These are phyloP conservation scores for Cryptomyrus ogoouensis DNA, from an alignment of 2,113 vertebrate species.

Conservation along the genomic window DNA sequence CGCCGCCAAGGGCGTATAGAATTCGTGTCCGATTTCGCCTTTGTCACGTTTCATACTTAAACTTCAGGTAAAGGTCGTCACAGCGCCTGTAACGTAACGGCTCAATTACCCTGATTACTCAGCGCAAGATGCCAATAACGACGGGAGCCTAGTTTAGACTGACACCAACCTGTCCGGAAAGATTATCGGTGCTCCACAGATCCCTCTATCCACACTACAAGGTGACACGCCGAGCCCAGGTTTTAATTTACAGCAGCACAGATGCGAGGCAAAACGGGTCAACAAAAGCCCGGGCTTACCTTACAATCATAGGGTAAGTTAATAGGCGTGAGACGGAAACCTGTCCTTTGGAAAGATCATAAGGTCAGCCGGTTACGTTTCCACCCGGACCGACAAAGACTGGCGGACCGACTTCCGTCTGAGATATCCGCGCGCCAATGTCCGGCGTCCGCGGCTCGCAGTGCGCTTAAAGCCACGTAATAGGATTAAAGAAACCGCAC, in stretches of 20 bases:
- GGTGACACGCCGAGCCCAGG: background rate
- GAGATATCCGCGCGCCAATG: background rate
- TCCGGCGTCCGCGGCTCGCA: background rate
- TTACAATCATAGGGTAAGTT: conserved; percentile 25
- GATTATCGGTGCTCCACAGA: background rate
- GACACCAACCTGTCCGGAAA: background rate
- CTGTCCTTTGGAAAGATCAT: conserved; percentile 28
- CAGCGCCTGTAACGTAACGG: background rate
- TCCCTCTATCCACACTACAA: background rate
- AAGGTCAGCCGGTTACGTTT: conserved; percentile 32
- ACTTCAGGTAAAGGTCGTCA: background rate
- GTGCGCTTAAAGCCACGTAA: background rate
- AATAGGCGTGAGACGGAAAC: background rate
- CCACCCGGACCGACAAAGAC: conserved; percentile 22
- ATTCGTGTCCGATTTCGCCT: background rate
- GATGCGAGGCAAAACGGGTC: background rate
- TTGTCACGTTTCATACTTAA: background rate
- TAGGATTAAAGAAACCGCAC: background rate
- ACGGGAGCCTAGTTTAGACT: background rate
- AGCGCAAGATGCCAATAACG: background rate
- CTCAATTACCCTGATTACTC: background rate
- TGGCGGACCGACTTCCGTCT: conserved; percentile 41
- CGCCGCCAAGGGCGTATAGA: background rate
- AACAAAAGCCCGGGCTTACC: conserved; percentile 27
- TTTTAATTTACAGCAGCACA: background rate